phyloP scores from a whole-genome alignment of 2,888 invertebrate species.

The Drosophila kuntzei region DNA sequence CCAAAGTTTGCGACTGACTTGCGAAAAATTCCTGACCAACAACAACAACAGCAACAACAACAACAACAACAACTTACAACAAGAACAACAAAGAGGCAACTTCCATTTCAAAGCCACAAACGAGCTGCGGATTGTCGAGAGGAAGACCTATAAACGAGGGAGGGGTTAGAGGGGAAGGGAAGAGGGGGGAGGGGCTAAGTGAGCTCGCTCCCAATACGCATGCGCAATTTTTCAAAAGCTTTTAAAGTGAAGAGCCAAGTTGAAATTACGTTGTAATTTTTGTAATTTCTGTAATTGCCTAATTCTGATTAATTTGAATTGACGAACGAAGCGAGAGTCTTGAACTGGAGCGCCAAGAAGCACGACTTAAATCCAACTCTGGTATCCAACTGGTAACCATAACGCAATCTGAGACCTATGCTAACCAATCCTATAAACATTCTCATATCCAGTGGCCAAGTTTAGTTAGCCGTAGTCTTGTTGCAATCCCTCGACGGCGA shows the following conservation, averaged over 20 bases:
- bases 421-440: constrained; percentile 11
- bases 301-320: constrained; percentile 85
- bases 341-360: constrained; percentile 47
- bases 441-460: constrained; percentile 38
- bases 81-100: constrained; percentile 9
- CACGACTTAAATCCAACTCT: constrained; percentile 6
- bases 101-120: constrained; percentile 48
- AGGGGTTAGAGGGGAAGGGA: background rate
- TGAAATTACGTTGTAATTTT: constrained; percentile 84
- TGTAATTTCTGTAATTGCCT: constrained; percentile 85
- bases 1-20: constrained; percentile 47
- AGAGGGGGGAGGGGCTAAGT: constrained; percentile 2
- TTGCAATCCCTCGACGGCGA: constrained; percentile 66
- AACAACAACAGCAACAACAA: constrained; percentile 24
- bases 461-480: constrained; percentile 32
- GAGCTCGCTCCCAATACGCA: constrained; percentile 64
- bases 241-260: constrained; percentile 74
- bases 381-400: constrained; percentile 4
- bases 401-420: background rate
- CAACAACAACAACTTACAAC: constrained; percentile 18
- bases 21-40: constrained; percentile 57
- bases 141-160: background rate
- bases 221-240: constrained; percentile 81
- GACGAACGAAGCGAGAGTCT: constrained; percentile 48
- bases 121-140: constrained; percentile 37